Base-by-base conservation (phyloP, 2,888 invertebrate genomes). In the Nebria salina region DNA sequence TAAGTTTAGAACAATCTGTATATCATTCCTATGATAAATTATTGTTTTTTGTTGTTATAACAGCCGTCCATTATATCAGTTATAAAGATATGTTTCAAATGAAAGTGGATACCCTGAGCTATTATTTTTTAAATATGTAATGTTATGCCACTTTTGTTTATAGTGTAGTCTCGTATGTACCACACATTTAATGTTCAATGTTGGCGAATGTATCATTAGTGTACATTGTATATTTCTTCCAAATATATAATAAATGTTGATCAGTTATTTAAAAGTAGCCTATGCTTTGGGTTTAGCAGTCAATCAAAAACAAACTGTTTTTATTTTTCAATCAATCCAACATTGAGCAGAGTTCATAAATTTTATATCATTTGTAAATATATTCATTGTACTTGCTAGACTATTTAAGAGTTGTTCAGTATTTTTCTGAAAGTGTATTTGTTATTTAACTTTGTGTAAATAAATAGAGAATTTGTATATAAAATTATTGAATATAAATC, bases 371-470 rank as follows among this genome's bases (percentile, higher is more conserved):
- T 75, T n/a, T 79, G 79, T 79, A 74, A 42, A 79, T 79, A 75
- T 15, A 72, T 42, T 73, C 73, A 78, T 78, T 78, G 73, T 78
- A 73, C 41, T 13, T 43, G 9, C 66, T 41, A 76, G 70, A 15
- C 54, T 25, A 72, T 77, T 34, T 65, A 26, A 78, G 34, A 74
- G 43, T 80, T 78, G 13, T 75, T 80, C 75, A 80, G 80, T 80
- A 80, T 80, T 80, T 80, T 20, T 65, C 68, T 75, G 42, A 43
- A 74, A 34, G 9, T 68, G 42, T 78, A 72, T 78, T 78, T 78
- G 75, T 80, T 80, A 80, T 80, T 80, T 80, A 80, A 80, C 64
- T 78, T 78, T 77, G 70, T 79, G 79, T 80, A 80, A 43, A 80
- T 80, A 80, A 26, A 41, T 80, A 80, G 80, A 72, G 7, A 80